Evolutionary conservation across 2,797 vertebrate genomes (phyloP).

Genomic region (Heteromormyrus szaboi): DNA sequence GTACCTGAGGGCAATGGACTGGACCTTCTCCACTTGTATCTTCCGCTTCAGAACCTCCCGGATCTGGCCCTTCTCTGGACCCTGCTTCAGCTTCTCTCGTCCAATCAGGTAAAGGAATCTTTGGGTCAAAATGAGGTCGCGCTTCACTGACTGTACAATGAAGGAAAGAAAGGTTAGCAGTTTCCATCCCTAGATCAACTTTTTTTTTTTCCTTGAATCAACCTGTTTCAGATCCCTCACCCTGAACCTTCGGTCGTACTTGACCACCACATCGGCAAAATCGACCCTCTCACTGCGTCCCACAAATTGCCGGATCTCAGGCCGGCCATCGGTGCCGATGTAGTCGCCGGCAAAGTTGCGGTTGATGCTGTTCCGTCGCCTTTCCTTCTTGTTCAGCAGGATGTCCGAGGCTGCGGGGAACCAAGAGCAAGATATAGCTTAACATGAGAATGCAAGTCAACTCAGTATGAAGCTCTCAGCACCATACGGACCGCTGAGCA

Average conservation of each 20-base stretch:
- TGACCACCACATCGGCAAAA: slow-evolving; percentile 69
- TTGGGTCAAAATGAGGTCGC: not conserved
- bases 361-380: slow-evolving; percentile 75
- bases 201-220: not conserved
- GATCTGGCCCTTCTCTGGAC: slow-evolving; percentile 33
- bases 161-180: not conserved
- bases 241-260: slow-evolving; percentile 72
- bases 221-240: slow-evolving; percentile 37
- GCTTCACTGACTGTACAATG: slow-evolving; percentile 5
- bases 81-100: slow-evolving; percentile 75
- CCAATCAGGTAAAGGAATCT: slow-evolving; percentile 47
- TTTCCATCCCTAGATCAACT: not conserved
- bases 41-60: slow-evolving; percentile 72
- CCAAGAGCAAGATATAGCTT: not conserved
- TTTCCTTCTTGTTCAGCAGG: slow-evolving; percentile 73
- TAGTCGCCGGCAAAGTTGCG: slow-evolving; percentile 78
- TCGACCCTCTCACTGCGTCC: slow-evolving; percentile 71
- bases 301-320: slow-evolving; percentile 69
- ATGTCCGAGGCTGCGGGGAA: slow-evolving; percentile 65
- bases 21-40: slow-evolving; percentile 32
- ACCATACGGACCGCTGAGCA: not conserved
- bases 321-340: slow-evolving; percentile 66
- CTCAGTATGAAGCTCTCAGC: not conserved
- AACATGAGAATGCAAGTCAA: not conserved
- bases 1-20: slow-evolving; percentile 13